These are phyloP conservation scores for Lumbricus terrestris DNA, from an alignment of 2,888 invertebrate species.

Conservation along the genomic window DNA sequence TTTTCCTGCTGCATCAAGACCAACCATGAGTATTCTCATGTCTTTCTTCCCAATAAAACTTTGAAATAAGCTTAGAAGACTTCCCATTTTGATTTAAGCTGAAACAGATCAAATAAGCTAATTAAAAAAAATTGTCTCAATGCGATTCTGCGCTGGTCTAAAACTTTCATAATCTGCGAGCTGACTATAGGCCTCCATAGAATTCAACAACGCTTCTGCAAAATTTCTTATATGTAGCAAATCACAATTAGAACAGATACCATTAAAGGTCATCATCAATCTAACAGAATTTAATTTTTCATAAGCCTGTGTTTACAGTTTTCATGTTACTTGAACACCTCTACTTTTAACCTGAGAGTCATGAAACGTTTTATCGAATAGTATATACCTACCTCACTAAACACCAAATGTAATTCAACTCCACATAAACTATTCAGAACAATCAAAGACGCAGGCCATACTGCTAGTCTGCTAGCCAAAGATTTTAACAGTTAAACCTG, in stretches of 20 bases:
- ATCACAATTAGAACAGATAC: background rate
- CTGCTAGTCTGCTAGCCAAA: too few species aligned
- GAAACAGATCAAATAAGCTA: background rate
- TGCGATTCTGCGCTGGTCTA: background rate
- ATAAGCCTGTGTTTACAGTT: too few species aligned
- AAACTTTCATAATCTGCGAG: background rate
- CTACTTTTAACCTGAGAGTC: too few species aligned
- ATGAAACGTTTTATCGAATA: too few species aligned
- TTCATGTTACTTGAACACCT: too few species aligned
- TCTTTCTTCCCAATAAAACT: conserved; percentile 99
- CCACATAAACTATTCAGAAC: background rate
- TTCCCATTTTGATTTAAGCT: conserved; percentile 74
- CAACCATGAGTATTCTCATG: conserved; percentile 99
- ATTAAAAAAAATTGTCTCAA: background rate
- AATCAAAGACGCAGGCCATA: background rate
- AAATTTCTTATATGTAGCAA: background rate
- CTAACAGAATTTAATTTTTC: too few species aligned
- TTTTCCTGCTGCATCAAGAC: conserved; percentile 99
- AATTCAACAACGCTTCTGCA: background rate
- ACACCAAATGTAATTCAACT: background rate
- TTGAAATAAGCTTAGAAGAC: conserved; percentile 96
- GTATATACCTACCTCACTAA: too few species aligned
- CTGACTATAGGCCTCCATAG: background rate
- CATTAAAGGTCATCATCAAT: too few species aligned
- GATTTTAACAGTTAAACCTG: too few species aligned